Evolutionary conservation across 2,797 vertebrate genomes (phyloP).

Genomic region (Cichlasoma orientale): DNA sequence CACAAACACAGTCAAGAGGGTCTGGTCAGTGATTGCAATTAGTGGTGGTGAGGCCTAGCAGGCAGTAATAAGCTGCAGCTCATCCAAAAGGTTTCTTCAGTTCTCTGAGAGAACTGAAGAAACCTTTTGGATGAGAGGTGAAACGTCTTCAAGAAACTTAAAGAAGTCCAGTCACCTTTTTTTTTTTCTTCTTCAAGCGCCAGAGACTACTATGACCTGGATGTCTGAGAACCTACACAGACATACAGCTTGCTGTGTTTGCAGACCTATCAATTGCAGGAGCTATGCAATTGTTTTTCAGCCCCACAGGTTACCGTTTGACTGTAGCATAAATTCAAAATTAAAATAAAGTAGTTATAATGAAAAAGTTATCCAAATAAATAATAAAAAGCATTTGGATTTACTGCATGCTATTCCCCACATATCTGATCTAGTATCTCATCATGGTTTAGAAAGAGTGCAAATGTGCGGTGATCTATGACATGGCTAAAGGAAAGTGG

Average conservation of each 20-base stretch:
- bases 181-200: too few species aligned
- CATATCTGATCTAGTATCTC: not conserved
- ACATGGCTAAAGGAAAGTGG: not conserved
- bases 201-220: too few species aligned
- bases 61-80: not conserved
- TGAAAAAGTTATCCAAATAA: not conserved
- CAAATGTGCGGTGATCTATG: not conserved
- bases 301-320: fast-evolving
- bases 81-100: too few species aligned
- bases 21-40: not conserved
- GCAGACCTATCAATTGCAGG: not conserved
- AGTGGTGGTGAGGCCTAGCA: not conserved
- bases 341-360: not conserved
- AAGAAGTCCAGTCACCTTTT: too few species aligned
- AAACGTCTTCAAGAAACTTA: too few species aligned
- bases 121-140: too few species aligned
- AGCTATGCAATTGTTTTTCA: not conserved
- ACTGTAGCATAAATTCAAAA: not conserved
- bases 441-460: not conserved
- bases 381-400: fast-evolving
- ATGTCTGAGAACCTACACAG: too few species aligned
- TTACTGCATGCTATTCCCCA: too few species aligned
- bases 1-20: not conserved
- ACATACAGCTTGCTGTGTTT: not conserved
- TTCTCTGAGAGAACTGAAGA: too few species aligned